Evolutionary conservation across 2,888 invertebrate species (phyloP), one percentile per base, ranked within the genome.

Genomic region (Parthenolecanium corni): DNA sequence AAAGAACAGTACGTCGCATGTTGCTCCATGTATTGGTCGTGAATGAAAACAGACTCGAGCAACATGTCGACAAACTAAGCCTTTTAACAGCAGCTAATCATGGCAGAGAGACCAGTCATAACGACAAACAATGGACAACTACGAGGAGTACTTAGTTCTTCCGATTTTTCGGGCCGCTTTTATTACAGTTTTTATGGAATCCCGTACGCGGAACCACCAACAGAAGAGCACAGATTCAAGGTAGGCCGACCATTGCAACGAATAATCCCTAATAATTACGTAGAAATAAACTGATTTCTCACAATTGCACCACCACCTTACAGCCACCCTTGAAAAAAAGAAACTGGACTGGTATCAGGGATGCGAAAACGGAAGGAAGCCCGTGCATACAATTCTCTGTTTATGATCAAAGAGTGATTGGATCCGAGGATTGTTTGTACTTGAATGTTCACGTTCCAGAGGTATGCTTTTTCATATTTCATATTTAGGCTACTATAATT

Each of bases 341-440:
- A 2, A 23, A 36, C 20, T 54, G 54, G 54, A 23, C 21, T 2
- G 24, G 42, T 23, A 24, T 54, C 11, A 21, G 40, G 1, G 54
- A 54, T 44, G 54, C 54, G 9, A 42, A n/a, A 2, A 23, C 23
- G 1, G 54, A 54, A 24, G 42, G 24, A 44, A 1, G 14, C 21
- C 42, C 21, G 3, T 54, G 54, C 23, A 6, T 23, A 42, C 54
- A 54, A 18, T 54, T 24, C 23, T 54, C 54, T 4, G 2, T 42
- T n/a, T 11, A 44, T 6, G 24, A 24, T 23, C 53, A 53, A 16
- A 16, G 14, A 2, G n/a, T 54, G 2, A 2, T 23, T n/a, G 54
- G 54, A 11, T 86, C 83, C 73, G 95, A 96, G 78, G 95, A 96
- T 77, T 96, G 96, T 74, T 82, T 96, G 64, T 94, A 92, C 75